These are phyloP conservation scores for Myiozetetes cayanensis DNA, from an alignment of 2,113 vertebrate genomes.

Conservation along the genomic window DNA sequence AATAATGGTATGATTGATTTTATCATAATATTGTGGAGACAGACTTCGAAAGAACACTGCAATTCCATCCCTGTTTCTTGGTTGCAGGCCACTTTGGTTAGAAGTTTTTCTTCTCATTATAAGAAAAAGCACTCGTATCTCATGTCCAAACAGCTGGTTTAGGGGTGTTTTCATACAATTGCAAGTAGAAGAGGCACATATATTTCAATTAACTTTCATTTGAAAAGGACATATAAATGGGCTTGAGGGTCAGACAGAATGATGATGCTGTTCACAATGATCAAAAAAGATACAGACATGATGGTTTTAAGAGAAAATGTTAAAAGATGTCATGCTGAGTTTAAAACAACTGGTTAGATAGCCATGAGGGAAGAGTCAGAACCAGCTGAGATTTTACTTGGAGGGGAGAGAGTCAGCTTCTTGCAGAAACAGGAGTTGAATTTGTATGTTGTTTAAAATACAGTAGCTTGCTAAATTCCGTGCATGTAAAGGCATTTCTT, in stretches of 20 bases:
- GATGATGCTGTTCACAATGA: neutral
- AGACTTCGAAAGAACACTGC: neutral
- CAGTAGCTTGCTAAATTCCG: neutral
- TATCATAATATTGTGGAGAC: neutral
- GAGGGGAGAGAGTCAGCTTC: neutral
- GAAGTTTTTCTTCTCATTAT: neutral
- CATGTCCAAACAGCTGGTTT: neutral
- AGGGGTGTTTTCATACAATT: neutral
- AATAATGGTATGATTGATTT: neutral
- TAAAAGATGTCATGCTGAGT: neutral
- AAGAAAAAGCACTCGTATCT: neutral
- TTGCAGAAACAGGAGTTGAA: neutral
- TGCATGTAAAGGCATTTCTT: neutral
- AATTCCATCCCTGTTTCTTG: neutral
- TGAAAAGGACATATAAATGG: neutral
- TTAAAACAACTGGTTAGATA: neutral
- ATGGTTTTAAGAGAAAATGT: neutral
- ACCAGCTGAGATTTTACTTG: neutral
- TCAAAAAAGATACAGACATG: neutral
- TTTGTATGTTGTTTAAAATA: neutral
- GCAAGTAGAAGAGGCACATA: neutral
- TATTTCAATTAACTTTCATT: neutral
- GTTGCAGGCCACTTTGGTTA: neutral
- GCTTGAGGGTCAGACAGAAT: neutral
- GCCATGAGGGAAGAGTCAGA: neutral